Conservation (phyloP, 2,113 vertebrate species). For the Chloropsis hardwickii region DNA sequence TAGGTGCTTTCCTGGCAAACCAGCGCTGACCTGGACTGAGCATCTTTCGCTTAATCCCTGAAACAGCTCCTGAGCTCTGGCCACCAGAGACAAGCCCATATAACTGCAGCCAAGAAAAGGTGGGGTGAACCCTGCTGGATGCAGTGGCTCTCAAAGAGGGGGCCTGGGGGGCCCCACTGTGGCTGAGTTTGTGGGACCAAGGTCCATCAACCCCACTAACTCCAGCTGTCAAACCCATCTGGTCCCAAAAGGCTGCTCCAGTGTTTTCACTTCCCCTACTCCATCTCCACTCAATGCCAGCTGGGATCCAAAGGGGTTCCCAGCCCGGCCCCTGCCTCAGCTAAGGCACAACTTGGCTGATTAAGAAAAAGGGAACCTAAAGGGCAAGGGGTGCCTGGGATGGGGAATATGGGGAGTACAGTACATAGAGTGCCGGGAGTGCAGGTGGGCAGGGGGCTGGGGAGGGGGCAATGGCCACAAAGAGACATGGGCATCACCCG, state of each 20-base stretch:
- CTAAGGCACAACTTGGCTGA: slow-evolving; percentile 27
- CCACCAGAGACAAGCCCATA: rapidly evolving
- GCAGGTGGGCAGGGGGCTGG: neutral
- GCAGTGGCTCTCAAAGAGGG: neutral
- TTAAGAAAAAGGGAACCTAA: neutral
- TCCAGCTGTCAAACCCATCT: neutral
- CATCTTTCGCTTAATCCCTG: neutral
- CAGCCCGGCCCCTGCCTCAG: neutral
- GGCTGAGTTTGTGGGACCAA: rapidly evolving
- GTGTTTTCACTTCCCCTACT: neutral
- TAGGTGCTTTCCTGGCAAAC: neutral
- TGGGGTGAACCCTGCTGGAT: neutral
- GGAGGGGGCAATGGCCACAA: neutral
- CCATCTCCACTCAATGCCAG: neutral
- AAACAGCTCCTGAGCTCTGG: neutral
- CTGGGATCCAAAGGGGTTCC: rapidly evolving
- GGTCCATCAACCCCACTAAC: neutral
- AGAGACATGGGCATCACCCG: neutral
- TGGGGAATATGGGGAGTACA: neutral
- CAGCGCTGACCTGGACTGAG: neutral
- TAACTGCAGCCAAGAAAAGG: rapidly evolving
- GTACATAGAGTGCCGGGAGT: neutral
- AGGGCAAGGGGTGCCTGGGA: neutral
- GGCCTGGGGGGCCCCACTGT: neutral
- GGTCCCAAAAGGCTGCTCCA: neutral